phyloP scores from a whole-genome alignment of 2,113 vertebrate species.

The Nothoprocta perdicaria region DNA sequence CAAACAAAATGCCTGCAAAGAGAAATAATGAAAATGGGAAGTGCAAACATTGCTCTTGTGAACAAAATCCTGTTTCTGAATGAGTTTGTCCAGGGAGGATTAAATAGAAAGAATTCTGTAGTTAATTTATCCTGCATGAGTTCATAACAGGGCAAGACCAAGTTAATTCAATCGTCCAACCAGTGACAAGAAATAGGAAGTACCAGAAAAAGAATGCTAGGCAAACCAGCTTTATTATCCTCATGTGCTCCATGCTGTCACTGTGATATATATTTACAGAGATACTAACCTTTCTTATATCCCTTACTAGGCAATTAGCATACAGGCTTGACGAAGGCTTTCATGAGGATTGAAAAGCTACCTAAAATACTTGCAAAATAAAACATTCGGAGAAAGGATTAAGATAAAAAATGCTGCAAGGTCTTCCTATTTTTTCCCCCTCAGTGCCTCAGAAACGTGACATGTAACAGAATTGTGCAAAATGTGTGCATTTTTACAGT shows the following conservation, averaged over 20 bases:
- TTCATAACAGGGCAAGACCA: not conserved
- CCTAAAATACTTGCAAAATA: constrained; percentile 34
- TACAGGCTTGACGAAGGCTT: not conserved
- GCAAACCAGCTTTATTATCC: constrained; percentile 37
- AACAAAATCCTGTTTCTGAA: not conserved
- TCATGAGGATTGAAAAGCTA: not conserved
- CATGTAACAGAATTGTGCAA: not conserved
- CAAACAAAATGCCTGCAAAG: not conserved
- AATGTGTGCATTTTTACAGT: not conserved
- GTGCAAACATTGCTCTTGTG: not conserved
- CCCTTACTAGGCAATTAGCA: not conserved
- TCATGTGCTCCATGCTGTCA: constrained; percentile 12
- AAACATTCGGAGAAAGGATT: constrained; percentile 24
- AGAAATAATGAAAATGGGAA: constrained; percentile 16
- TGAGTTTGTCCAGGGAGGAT: not conserved
- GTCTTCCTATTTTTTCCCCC: not conserved
- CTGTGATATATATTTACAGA: not conserved
- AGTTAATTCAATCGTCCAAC: constrained; percentile 31
- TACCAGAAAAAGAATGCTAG: not conserved
- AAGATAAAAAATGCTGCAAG: not conserved
- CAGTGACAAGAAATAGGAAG: constrained; percentile 19
- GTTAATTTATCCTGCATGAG: not conserved
- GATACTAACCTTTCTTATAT: constrained; percentile 13
- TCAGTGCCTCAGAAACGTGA: not conserved
- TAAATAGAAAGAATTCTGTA: not conserved